Conservation (phyloP, 1,140 invertebrate species). For the Theocolax elegans region DNA sequence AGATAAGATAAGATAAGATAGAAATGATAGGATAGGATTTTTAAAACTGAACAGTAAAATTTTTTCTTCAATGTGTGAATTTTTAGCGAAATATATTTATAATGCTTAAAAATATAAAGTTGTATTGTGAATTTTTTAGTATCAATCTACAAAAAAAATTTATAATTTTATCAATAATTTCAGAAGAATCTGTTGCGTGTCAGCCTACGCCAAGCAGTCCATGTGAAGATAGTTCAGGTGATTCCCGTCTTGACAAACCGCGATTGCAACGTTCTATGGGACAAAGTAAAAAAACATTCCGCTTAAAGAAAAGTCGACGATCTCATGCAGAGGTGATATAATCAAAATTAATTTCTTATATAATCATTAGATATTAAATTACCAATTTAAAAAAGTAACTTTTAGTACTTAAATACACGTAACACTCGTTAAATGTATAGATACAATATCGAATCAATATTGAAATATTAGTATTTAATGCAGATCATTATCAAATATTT, state of each 20-base stretch:
- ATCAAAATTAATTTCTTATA: too few species aligned
- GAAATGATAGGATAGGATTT: too few species aligned
- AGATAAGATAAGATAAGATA: too few species aligned
- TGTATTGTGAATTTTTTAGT: too few species aligned
- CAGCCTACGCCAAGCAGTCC: constrained; percentile 80
- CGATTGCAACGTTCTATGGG: constrained; percentile 91
- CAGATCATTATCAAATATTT: neutral
- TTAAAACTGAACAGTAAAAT: too few species aligned
- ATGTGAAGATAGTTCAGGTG: constrained; percentile 75
- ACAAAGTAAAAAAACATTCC: constrained; percentile 93
- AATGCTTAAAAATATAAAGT: too few species aligned
- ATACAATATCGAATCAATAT: neutral
- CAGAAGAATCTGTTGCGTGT: constrained; percentile 79
- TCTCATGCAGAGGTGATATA: constrained; percentile 63
- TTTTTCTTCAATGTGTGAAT: too few species aligned
- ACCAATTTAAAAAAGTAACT: too few species aligned
- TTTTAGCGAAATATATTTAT: too few species aligned
- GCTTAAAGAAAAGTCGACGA: constrained; percentile 82
- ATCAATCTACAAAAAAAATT: too few species aligned
- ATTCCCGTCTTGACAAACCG: constrained; percentile 74
- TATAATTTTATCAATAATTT: too few species aligned
- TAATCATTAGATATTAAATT: neutral
- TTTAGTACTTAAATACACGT: neutral
- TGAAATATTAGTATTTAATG: neutral
- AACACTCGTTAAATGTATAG: too few species aligned